Percentiles rank a stretch among this genome's conserved stretches.
phyloP scores from a whole-genome alignment of 2,888 invertebrate genomes.

The Heliothis peltigera region DNA sequence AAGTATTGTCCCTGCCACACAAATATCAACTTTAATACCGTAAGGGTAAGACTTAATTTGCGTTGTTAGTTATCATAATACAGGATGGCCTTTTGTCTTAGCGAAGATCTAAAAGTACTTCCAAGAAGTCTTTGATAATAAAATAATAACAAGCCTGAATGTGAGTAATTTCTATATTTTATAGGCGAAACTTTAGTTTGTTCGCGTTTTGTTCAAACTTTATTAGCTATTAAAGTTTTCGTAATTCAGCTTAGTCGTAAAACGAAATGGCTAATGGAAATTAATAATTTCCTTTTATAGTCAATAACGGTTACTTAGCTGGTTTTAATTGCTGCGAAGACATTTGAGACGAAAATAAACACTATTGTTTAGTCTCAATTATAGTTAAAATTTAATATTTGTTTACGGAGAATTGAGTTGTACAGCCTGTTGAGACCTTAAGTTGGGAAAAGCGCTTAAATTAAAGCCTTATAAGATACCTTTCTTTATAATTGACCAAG shows the following conservation, averaged over 20 bases:
- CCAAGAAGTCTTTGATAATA: conserved; percentile 69
- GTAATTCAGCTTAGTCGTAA: conserved; percentile 52
- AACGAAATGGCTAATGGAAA: conserved; percentile 55
- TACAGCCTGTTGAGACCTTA: background rate
- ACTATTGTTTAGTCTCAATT: conserved; percentile 2
- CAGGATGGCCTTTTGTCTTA: conserved; percentile 47
- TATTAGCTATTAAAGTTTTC: conserved; percentile 57
- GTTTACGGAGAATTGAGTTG: background rate
- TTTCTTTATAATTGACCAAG: no score
- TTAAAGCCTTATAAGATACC: background rate
- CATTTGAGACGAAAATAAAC: conserved; percentile 39
- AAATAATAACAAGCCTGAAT: conserved; percentile 69
- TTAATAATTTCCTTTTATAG: conserved; percentile 49
- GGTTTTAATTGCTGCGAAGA: conserved; percentile 21
- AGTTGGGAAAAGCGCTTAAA: background rate
- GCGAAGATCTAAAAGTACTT: conserved; percentile 54
- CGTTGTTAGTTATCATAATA: conserved; percentile 3
- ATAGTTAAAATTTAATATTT: conserved; percentile 22
- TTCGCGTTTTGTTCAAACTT: conserved; percentile 56
- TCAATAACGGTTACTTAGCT: conserved; percentile 45
- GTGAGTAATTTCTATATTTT: conserved; percentile 65
- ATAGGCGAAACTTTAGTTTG: conserved; percentile 60
- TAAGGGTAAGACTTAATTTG: rapidly evolving
- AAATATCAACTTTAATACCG: conserved; percentile 4
- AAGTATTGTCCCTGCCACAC: background rate